Conservation (phyloP, 2,888 invertebrate species). For the Oscheius onirici region DNA sequence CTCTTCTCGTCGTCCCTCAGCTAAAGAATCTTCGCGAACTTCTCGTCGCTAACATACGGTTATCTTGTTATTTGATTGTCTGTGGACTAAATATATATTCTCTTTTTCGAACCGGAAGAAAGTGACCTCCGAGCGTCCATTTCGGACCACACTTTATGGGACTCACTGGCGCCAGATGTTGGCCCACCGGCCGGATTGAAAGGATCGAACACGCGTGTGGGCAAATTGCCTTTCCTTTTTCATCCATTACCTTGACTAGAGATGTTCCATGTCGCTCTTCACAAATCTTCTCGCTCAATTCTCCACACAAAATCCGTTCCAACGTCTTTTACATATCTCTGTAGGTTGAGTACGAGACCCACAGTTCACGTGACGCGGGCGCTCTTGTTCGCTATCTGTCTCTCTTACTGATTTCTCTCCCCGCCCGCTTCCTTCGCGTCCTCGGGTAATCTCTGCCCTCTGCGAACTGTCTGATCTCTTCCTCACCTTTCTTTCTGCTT, state of each 20-base stretch:
- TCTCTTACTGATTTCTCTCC: slow-evolving; percentile 17
- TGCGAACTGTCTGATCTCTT: slow-evolving; percentile 7
- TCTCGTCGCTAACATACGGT: slow-evolving; percentile 1
- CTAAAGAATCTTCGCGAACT: background rate
- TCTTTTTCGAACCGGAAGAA: background rate
- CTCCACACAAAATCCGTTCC: too few relatives aligned
- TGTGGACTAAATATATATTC: background rate
- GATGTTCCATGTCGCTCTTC: too few relatives aligned
- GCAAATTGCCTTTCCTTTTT: background rate
- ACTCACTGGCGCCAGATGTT: slow-evolving; percentile 27
- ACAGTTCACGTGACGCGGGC: slow-evolving; percentile 6
- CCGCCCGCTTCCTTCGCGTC: slow-evolving; percentile 1
- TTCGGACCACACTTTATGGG: slow-evolving; percentile 17
- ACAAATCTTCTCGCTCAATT: too few relatives aligned
- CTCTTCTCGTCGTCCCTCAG: slow-evolving; percentile 4
- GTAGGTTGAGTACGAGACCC: too few relatives aligned
- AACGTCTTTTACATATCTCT: too few relatives aligned
- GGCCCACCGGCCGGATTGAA: background rate
- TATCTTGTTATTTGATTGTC: background rate
- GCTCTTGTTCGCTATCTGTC: background rate
- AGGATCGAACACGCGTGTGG: background rate
- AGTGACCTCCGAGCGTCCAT: slow-evolving; percentile 13
- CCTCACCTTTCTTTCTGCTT: slow-evolving; percentile 9
- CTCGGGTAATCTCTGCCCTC: background rate
- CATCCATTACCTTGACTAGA: too few relatives aligned